A percentile compares a stretch with the other conserved stretches of the same genome.
phyloP scores from a whole-genome alignment of 2,888 invertebrate species.

The Penaeus monodon region DNA sequence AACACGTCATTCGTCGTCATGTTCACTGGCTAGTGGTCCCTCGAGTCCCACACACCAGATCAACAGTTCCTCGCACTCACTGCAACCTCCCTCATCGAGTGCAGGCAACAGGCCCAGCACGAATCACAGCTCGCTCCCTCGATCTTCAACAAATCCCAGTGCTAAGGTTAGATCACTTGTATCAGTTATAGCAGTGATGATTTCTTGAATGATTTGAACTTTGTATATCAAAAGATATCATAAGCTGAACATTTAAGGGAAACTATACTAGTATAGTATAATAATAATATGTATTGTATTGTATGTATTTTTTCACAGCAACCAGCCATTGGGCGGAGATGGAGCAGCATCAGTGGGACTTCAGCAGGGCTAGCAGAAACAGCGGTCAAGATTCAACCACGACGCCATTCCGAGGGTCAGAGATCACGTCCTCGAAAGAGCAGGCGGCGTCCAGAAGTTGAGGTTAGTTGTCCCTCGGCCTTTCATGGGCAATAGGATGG shows the following conservation, averaged over 20 bases:
- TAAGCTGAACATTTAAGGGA: too few relatives aligned
- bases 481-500: too few relatives aligned
- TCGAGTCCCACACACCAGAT: conserved; percentile 59
- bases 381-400: conserved; percentile 46
- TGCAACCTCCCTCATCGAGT: neutral
- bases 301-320: neutral
- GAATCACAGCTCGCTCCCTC: conserved; percentile 16
- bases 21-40: conserved; percentile 64
- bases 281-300: neutral
- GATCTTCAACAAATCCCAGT: too few relatives aligned
- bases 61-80: conserved; percentile 24
- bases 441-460: conserved; percentile 53
- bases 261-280: neutral
- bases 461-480: conserved; percentile 29
- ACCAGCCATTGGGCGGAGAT: conserved; percentile 41
- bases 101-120: conserved; percentile 13
- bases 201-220: too few relatives aligned
- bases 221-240: too few relatives aligned
- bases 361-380: conserved; percentile 49
- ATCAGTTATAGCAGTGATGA: too few relatives aligned
- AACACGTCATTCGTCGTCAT: conserved; percentile 65
- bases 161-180: too few relatives aligned
- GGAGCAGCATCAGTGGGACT: conserved; percentile 51
- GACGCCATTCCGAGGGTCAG: conserved; percentile 48
- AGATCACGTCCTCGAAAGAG: conserved; percentile 37